These are phyloP conservation scores for Branchipolynoe longqiensis DNA, from an alignment of 2,888 invertebrate species.

Conservation along the genomic window DNA sequence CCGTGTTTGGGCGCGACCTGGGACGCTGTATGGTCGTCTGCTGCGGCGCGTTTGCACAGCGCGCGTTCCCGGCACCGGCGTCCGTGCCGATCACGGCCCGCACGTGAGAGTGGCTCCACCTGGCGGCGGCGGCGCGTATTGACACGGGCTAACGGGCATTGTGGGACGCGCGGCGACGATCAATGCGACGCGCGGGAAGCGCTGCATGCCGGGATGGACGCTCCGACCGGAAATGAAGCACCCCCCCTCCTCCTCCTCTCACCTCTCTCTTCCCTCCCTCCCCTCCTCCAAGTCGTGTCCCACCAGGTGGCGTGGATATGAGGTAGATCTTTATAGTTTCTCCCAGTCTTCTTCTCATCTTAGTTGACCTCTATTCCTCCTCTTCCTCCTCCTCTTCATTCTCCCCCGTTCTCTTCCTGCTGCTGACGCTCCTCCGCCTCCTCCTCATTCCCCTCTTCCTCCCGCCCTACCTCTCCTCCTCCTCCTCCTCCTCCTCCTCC, in stretches of 20 bases:
- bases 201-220: slow-evolving; percentile 13
- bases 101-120: slow-evolving; percentile 47
- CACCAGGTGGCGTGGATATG: too few relatives aligned
- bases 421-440: too few relatives aligned
- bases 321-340: too few relatives aligned
- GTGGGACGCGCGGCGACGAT: slow-evolving; percentile 25
- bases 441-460: too few relatives aligned
- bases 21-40: not conserved
- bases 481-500: too few relatives aligned
- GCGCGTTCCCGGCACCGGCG: slow-evolving; percentile 27
- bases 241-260: not conserved
- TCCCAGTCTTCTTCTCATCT: too few relatives aligned
- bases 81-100: slow-evolving; percentile 28
- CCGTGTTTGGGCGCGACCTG: too few relatives aligned
- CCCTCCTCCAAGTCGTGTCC: not conserved
- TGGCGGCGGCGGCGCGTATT: slow-evolving; percentile 39
- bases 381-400: too few relatives aligned
- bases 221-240: slow-evolving; percentile 17
- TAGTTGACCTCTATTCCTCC: too few relatives aligned
- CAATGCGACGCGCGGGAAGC: slow-evolving; percentile 7
- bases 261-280: not conserved
- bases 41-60: not conserved
- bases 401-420: too few relatives aligned
- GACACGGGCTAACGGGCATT: slow-evolving; percentile 48
- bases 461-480: too few relatives aligned